Evolutionary conservation across 2,797 vertebrate genomes (phyloP), one percentile per base, ranked within the genome.

Genomic region (Chiropotes sagulatus): DNA sequence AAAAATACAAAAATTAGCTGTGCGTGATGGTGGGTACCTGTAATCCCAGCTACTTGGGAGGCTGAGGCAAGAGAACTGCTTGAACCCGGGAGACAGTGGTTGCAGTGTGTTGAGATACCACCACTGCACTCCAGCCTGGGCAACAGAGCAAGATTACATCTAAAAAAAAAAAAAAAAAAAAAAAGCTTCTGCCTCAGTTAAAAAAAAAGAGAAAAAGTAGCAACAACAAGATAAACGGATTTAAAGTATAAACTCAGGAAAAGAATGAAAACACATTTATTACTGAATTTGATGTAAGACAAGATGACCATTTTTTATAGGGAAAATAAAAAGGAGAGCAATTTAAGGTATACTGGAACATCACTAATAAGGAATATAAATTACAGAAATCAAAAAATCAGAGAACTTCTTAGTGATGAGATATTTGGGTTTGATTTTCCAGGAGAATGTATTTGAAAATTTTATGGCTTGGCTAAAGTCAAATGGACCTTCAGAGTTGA

Each of bases 391-490:
- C 80, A 73, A 83, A 52, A 87, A 52, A 39, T 78, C 28, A 52
- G 64, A 93, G 73, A 92, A 78, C 57, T 96, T 87, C 14, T 39
- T 89, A 79, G 39, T 86, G 36, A 70, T 88, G 52, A 80, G 61
- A 41, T 78, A 12, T 91, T 87, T 88, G 64, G 30, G 33, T 73
- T 96, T 95, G 50, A 14, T 94, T 90, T 95, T 93, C 24, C 52
- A 79, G n/a, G 26, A 17, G 20, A 80, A 70, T 78, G 14, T 64
- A 50, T 94, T 93, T 93, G 64, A 96, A 82, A 88, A 46, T 41
- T 72, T 86, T 72, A 8, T 81, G 46, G 28, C 5, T 82, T 86
- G 30, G 24, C 33, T 86, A 30, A 44, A 44, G 17, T 94, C 67
- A 54, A 70, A 9, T 76, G 39, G 58, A 11, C 57, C 14, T 28